These are phyloP conservation scores for Oscheius sp. DNA, from an alignment of 1,140 invertebrate genomes.

Conservation along the genomic window DNA sequence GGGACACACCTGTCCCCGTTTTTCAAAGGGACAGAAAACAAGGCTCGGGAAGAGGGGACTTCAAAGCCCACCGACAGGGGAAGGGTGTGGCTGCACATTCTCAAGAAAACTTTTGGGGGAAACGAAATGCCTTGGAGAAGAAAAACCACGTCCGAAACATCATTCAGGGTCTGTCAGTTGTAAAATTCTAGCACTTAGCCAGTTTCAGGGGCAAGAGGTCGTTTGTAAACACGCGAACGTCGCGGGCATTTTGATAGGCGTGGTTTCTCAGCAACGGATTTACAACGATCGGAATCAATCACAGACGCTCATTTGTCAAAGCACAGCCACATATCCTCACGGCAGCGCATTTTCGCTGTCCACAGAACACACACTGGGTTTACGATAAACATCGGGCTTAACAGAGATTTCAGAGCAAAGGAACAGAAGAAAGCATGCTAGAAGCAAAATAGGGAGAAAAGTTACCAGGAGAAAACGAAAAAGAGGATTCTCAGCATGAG, in stretches of 20 bases:
- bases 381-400: too few relatives aligned
- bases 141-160: background rate
- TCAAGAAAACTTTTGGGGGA: too few relatives aligned
- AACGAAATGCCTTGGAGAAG: background rate
- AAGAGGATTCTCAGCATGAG: background rate
- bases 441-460: background rate
- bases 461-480: background rate
- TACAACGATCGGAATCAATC: background rate
- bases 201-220: too few relatives aligned
- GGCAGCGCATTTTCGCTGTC: too few relatives aligned
- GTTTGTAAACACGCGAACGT: background rate
- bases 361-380: too few relatives aligned
- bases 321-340: too few relatives aligned
- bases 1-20: too few relatives aligned
- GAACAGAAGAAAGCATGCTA: background rate
- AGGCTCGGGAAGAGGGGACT: background rate
- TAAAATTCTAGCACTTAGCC: background rate
- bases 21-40: too few relatives aligned
- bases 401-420: background rate
- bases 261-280: background rate
- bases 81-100: too few relatives aligned
- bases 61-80: background rate
- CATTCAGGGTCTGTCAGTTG: background rate
- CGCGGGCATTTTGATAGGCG: background rate
- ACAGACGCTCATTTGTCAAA: conserved; percentile 2